Evolutionary conservation across 2,113 vertebrate species (phyloP).

Genomic region (Elgaria multicarinata): DNA sequence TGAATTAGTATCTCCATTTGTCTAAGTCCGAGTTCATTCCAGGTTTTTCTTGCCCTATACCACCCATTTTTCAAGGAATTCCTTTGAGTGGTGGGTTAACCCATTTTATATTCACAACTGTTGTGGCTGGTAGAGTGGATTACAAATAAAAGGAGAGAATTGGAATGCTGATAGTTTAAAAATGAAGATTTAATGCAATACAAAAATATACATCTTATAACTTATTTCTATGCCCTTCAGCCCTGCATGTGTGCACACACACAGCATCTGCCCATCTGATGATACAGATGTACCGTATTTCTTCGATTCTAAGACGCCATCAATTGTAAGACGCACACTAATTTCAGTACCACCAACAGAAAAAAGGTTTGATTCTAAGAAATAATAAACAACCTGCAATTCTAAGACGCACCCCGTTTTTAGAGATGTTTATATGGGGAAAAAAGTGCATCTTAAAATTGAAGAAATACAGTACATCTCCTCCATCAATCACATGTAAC

Average conservation of each 20-base stretch:
- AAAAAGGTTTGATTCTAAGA: too few relatives aligned
- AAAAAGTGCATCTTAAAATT: too few relatives aligned
- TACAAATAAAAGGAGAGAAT: neutral
- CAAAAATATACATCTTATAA: neutral
- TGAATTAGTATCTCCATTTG: slow-evolving; percentile 50
- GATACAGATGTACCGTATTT: neutral
- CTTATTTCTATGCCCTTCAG: neutral
- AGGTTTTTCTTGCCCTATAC: neutral
- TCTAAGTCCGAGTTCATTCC: neutral
- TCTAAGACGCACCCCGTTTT: too few relatives aligned
- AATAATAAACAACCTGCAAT: too few relatives aligned
- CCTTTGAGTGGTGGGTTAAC: neutral
- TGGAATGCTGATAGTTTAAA: neutral
- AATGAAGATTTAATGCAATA: neutral
- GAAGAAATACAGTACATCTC: too few relatives aligned
- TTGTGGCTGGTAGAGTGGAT: neutral
- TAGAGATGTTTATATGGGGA: too few relatives aligned
- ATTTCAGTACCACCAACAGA: too few relatives aligned
- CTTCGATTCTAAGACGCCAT: too few relatives aligned
- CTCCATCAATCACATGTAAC: neutral
- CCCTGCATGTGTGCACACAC: neutral
- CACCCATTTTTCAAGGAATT: neutral
- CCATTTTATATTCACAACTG: neutral
- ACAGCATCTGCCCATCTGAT: neutral
- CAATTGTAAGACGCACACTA: too few relatives aligned